phyloP scores from a whole-genome alignment of 2,113 vertebrate species.

The Plestiodon gilberti region DNA sequence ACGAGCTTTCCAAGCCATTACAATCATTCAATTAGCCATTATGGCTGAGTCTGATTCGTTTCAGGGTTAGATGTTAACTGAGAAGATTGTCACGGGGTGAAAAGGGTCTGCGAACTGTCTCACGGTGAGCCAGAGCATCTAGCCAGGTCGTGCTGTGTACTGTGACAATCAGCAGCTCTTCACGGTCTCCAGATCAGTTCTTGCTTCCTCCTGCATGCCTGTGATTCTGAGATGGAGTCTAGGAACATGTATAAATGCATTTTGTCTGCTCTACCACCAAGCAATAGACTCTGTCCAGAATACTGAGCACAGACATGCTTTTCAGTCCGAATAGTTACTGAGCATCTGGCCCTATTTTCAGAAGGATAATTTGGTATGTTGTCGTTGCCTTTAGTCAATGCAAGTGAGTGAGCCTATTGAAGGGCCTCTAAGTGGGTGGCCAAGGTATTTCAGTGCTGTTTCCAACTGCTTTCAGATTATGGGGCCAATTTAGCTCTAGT shows the following conservation, averaged over 20 bases:
- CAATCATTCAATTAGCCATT: too few relatives aligned
- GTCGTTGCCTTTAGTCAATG: background rate
- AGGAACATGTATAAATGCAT: background rate
- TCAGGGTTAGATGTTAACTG: too few relatives aligned
- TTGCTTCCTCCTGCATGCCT: background rate
- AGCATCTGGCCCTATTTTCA: constrained; percentile 1
- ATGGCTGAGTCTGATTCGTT: too few relatives aligned
- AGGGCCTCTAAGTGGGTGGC: constrained; percentile 24
- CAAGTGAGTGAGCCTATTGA: background rate
- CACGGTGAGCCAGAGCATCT: background rate
- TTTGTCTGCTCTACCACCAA: background rate
- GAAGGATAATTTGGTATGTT: constrained; percentile 23
- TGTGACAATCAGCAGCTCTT: background rate
- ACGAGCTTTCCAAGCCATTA: too few relatives aligned
- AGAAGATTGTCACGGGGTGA: too few relatives aligned
- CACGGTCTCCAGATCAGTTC: background rate
- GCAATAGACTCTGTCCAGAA: background rate
- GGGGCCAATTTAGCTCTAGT: constrained; percentile 41
- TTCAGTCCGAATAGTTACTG: background rate
- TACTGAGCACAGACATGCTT: background rate
- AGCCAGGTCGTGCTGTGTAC: background rate
- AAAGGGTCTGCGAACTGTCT: too few relatives aligned
- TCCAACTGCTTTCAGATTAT: constrained; percentile 46
- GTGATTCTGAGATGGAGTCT: background rate
- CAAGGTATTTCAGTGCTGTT: constrained; percentile 49